Conservation (phyloP, 2,888 invertebrate genomes). For the Mesoligia furuncula region DNA sequence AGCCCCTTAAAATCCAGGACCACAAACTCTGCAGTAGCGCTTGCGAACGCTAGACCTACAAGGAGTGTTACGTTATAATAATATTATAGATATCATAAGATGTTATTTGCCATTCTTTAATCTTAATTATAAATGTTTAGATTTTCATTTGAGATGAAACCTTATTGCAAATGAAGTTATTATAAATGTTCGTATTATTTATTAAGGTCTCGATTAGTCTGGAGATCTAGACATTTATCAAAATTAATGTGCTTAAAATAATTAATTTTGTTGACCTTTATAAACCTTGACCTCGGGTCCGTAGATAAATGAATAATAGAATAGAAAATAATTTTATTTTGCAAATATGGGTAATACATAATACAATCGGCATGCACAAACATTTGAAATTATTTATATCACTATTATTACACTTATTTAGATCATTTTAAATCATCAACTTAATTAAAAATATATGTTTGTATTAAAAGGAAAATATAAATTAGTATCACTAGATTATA, state of each 20-base stretch:
- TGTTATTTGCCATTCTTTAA: not conserved
- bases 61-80: no score
- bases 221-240: not conserved
- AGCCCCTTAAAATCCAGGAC: not conserved
- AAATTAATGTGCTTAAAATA: not conserved
- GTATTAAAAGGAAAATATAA: no score
- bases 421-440: no score
- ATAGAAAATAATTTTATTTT: no score
- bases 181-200: not conserved
- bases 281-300: not conserved
- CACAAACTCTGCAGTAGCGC: not conserved
- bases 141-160: not conserved
- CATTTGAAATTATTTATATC: no score
- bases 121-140: no score
- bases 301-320: not conserved
- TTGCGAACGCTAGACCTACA: not conserved
- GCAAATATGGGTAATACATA: no score
- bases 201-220: not conserved
- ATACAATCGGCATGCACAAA: no score
- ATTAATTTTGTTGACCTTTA: not conserved
- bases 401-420: no score
- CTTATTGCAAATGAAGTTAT: not conserved
- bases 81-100: not conserved
- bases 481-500: no score
- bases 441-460: no score